Percentiles rank a stretch among this genome's conserved stretches.
These are phyloP conservation scores for Poecilia velifera DNA, from an alignment of 2,797 vertebrate genomes.

Conservation along the genomic window DNA sequence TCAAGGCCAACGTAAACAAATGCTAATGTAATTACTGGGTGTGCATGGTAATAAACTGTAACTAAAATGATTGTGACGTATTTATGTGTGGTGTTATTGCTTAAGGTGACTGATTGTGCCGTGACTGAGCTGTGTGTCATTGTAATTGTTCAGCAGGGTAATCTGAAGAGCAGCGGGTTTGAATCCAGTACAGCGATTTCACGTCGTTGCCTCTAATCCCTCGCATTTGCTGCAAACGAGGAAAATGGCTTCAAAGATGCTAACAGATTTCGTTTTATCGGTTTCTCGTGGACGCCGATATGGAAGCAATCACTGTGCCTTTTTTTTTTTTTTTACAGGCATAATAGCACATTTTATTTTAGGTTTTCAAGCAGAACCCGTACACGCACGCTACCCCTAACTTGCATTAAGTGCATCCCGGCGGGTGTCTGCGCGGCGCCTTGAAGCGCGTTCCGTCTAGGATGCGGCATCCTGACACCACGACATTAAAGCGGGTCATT, in stretches of 20 bases:
- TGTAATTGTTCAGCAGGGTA: conserved; percentile 30
- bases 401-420: conserved; percentile 52
- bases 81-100: conserved; percentile 59
- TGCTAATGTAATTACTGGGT: conserved; percentile 81
- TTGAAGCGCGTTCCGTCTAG: conserved; percentile 66
- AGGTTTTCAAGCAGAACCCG: conserved; percentile 60
- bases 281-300: conserved; percentile 11
- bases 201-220: conserved; percentile 31
- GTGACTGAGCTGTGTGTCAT: conserved; percentile 42
- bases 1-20: conserved; percentile 81
- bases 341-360: conserved; percentile 72
- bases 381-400: conserved; percentile 4
- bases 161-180: conserved; percentile 13
- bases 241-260: conserved; percentile 12
- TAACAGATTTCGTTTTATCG: conserved; percentile 27
- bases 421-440: conserved; percentile 51
- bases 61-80: conserved; percentile 78
- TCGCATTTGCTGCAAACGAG: conserved; percentile 10
- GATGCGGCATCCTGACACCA: conserved; percentile 71
- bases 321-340: conserved; percentile 18
- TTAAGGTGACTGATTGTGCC: conserved; percentile 45
- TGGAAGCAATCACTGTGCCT: not conserved
- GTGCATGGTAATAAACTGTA: conserved; percentile 82
- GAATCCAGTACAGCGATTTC: conserved; percentile 21
- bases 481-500: conserved; percentile 85